Conservation (phyloP, 2,888 invertebrate species). For the Pelosia muscerda region DNA sequence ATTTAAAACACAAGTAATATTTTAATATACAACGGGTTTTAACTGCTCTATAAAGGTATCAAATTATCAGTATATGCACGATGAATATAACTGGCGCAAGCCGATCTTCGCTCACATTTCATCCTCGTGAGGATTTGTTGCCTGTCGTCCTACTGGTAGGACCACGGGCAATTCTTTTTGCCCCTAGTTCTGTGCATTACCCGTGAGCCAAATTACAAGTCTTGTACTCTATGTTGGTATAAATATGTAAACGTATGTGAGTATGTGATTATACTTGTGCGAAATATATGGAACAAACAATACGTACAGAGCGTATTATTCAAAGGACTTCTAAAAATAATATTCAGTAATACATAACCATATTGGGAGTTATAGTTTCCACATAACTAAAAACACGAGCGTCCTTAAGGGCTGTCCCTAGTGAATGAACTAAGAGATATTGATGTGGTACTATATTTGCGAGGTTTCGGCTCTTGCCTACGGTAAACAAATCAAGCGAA, state of each 20-base stretch:
- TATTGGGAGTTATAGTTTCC: constrained; percentile 16
- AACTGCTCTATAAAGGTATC: too few relatives aligned
- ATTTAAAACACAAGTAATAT: too few relatives aligned
- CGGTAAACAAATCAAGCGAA: constrained; percentile 11
- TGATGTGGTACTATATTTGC: constrained; percentile 31
- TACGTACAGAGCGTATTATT: neutral
- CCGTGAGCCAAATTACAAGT: neutral
- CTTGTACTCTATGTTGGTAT: neutral
- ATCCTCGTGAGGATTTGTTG: too few relatives aligned
- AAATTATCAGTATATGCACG: too few relatives aligned
- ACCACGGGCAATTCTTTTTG: too few relatives aligned
- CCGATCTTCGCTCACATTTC: neutral
- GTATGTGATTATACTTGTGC: too few relatives aligned
- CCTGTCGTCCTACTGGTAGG: too few relatives aligned
- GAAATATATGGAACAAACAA: neutral
- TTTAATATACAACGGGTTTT: too few relatives aligned
- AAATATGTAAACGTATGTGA: too few relatives aligned
- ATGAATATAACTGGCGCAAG: neutral
- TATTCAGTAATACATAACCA: neutral
- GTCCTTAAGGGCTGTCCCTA: constrained; percentile 13
- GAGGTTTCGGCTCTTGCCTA: constrained; percentile 10
- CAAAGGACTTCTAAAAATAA: constrained; percentile 10
- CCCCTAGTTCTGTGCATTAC: too few relatives aligned
- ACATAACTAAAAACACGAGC: constrained; percentile 19
- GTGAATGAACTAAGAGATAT: constrained; percentile 18